phyloP scores from a whole-genome alignment of 2,888 invertebrate species.

The Hylaea fasciaria region DNA sequence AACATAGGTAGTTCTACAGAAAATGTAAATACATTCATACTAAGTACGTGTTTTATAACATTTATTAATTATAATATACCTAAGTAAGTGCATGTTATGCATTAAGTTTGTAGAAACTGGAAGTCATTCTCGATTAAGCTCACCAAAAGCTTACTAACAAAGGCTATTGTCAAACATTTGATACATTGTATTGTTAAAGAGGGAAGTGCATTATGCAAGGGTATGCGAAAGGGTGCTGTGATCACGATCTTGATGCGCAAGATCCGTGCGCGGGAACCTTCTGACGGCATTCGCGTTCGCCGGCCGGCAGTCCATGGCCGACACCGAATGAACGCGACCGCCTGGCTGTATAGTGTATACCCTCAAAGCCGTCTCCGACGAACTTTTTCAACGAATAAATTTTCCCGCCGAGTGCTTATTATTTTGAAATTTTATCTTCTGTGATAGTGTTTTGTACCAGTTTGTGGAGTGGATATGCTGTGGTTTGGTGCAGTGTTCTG shows the following conservation, averaged over 20 bases:
- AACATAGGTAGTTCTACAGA: too few relatives aligned
- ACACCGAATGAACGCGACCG: conserved; percentile 56
- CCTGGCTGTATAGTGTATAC: conserved; percentile 48
- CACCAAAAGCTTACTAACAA: conserved; percentile 24
- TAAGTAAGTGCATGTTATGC: too few relatives aligned
- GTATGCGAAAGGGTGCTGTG: conserved; percentile 62
- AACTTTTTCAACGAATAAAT: conserved; percentile 74
- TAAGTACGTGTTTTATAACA: too few relatives aligned
- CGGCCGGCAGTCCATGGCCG: conserved; percentile 72
- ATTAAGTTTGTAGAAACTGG: neutral
- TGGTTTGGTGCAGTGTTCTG: conserved; percentile 46
- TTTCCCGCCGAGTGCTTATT: conserved; percentile 74
- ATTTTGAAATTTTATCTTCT: conserved; percentile 47
- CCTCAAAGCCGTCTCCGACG: conserved; percentile 45
- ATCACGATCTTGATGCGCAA: conserved; percentile 67
- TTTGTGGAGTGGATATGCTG: conserved; percentile 59
- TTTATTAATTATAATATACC: too few relatives aligned
- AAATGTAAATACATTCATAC: too few relatives aligned
- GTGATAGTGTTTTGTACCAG: conserved; percentile 59
- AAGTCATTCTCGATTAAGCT: conserved; percentile 22
- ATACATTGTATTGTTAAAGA: conserved; percentile 43
- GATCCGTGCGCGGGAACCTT: conserved; percentile 68
- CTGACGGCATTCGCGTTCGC: conserved; percentile 52
- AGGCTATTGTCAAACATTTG: conserved; percentile 44
- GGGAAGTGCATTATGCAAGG: conserved; percentile 57